These are phyloP conservation scores for Alitta virens DNA, from an alignment of 2,888 invertebrate genomes.

Conservation along the genomic window DNA sequence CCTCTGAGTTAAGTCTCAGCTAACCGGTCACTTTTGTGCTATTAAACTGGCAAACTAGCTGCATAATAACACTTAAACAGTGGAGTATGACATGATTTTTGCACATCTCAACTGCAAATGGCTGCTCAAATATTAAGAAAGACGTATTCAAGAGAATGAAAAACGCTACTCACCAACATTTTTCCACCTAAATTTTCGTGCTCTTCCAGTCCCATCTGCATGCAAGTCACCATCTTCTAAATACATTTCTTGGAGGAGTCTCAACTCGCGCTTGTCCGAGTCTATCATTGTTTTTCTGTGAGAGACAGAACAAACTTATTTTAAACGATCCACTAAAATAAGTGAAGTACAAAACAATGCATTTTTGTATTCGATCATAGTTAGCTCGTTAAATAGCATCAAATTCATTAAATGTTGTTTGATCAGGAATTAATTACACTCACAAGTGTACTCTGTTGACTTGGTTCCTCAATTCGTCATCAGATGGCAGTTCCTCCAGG, in stretches of 20 bases:
- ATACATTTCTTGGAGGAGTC: constrained; percentile 79
- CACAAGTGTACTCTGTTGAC: constrained; percentile 83
- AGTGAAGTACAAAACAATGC: background rate
- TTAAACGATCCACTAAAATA: background rate
- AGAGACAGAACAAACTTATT: background rate
- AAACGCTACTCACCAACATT: constrained; percentile 63
- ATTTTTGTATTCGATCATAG: too few species aligned
- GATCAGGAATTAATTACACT: too few species aligned
- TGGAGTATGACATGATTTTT: too few species aligned
- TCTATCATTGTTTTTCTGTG: constrained; percentile 73
- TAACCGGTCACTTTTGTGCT: too few species aligned
- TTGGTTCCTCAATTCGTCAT: constrained; percentile 74
- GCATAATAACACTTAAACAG: too few species aligned
- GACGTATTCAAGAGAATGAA: too few species aligned
- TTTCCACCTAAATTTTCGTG: constrained; percentile 82
- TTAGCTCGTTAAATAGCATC: too few species aligned
- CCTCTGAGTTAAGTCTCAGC: too few species aligned
- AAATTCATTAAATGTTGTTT: too few species aligned
- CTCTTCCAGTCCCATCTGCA: constrained; percentile 72
- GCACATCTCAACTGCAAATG: too few species aligned
- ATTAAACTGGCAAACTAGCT: too few species aligned
- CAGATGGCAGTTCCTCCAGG: constrained; percentile 73
- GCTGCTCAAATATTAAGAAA: too few species aligned
- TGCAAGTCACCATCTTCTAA: constrained; percentile 87
- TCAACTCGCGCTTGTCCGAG: constrained; percentile 82